These are phyloP conservation scores for Pseudococcus jackbeardsleyi DNA, from an alignment of 2,888 invertebrate genomes.

Conservation along the genomic window DNA sequence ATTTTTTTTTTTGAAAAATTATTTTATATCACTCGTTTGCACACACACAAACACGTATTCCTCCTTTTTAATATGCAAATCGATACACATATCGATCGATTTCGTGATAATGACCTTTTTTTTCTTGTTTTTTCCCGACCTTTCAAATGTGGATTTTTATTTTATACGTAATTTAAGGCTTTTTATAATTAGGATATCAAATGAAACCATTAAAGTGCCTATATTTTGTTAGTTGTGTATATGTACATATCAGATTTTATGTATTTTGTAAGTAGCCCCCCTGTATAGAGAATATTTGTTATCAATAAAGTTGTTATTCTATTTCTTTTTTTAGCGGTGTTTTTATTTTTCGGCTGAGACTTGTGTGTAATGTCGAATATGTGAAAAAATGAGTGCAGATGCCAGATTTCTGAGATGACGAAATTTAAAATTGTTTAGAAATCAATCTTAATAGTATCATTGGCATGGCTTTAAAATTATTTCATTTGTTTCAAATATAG, in stretches of 20 bases:
- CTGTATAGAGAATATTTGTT: constrained; percentile 61
- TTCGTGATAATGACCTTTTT: constrained; percentile 56
- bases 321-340: constrained; percentile 34
- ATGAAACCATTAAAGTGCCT: constrained; percentile 63
- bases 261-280: constrained; percentile 46
- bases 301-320: constrained; percentile 62
- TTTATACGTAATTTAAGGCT: constrained; percentile 4
- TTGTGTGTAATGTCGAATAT: too few species aligned
- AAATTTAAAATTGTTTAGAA: too few species aligned
- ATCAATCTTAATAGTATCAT: too few species aligned
- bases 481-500: too few species aligned
- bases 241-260: constrained; percentile 44
- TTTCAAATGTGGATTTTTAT: constrained; percentile 23
- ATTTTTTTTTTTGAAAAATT: neutral
- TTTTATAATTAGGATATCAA: constrained; percentile 23
- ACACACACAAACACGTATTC: constrained; percentile 17
- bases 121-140: constrained; percentile 26
- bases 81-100: constrained; percentile 46
- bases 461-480: too few species aligned
- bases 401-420: too few species aligned
- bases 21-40: constrained; percentile 48
- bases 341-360: neutral
- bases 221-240: constrained; percentile 58
- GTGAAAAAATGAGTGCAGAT: too few species aligned
- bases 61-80: constrained; percentile 39